Evolutionary conservation across 2,888 invertebrate genomes (phyloP).

Genomic region (Nudaria mundana): DNA sequence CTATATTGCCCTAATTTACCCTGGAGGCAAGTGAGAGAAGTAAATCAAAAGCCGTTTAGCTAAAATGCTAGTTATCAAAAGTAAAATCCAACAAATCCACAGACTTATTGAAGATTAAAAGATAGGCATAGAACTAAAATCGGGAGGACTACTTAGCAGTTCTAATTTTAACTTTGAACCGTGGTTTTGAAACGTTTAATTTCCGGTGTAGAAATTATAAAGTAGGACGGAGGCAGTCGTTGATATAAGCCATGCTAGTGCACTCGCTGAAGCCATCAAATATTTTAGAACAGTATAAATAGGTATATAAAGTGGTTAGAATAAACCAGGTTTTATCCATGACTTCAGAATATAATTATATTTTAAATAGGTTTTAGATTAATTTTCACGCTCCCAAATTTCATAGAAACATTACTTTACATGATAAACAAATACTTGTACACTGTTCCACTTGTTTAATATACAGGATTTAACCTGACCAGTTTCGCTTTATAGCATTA

Average conservation of each 20-base stretch:
- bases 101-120: conserved; percentile 46
- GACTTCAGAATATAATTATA: too few species aligned
- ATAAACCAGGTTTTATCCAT: too few species aligned
- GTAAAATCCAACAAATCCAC: conserved; percentile 39
- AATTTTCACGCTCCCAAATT: too few species aligned
- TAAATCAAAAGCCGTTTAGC: conserved; percentile 21
- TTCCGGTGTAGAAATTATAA: conserved; percentile 68
- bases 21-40: conserved; percentile 24
- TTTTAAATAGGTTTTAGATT: too few species aligned
- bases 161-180: conserved; percentile 66
- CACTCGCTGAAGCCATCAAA: conserved; percentile 19
- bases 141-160: conserved; percentile 55
- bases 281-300: conserved; percentile 10
- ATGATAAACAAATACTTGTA: too few species aligned
- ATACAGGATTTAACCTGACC: too few species aligned
- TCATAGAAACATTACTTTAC: too few species aligned
- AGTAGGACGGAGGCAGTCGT: conserved; percentile 58
- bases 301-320: background rate
- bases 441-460: too few species aligned
- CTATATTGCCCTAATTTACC: conserved; percentile 9
- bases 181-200: conserved; percentile 66
- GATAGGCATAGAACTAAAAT: conserved; percentile 55
- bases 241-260: conserved; percentile 38
- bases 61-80: conserved; percentile 31
- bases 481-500: too few species aligned